Conservation (phyloP, 2,797 vertebrate genomes). For the Pseudotriccus pelzelni region DNA sequence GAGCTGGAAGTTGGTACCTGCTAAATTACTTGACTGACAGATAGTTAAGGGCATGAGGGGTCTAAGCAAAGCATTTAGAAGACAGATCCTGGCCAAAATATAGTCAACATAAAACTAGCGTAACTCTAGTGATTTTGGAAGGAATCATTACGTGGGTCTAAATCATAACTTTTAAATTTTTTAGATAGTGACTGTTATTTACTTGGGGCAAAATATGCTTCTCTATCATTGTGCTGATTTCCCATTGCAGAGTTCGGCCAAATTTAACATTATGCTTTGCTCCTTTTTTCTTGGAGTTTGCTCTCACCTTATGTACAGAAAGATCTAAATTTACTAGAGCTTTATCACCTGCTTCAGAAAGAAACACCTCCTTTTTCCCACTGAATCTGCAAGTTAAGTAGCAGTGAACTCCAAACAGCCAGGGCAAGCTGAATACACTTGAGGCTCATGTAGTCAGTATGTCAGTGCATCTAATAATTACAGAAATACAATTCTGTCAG, state of each 20-base stretch:
- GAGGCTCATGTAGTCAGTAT: background rate
- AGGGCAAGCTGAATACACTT: background rate
- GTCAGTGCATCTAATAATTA: background rate
- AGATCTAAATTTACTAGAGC: slow-evolving; percentile 22
- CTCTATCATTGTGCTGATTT: background rate
- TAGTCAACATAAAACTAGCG: background rate
- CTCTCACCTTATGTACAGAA: background rate
- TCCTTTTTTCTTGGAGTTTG: background rate
- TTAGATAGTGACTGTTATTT: background rate
- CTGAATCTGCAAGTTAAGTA: background rate
- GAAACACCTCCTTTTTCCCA: slow-evolving; percentile 21
- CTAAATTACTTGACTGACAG: background rate
- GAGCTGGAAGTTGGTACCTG: background rate
- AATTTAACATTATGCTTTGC: background rate
- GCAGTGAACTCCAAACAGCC: background rate
- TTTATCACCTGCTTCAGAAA: slow-evolving; percentile 15
- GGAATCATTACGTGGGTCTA: background rate
- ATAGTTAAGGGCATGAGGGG: background rate
- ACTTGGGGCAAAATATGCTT: background rate
- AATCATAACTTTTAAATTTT: background rate
- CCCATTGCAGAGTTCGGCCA: background rate
- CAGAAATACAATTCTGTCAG: background rate
- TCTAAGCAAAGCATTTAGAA: background rate
- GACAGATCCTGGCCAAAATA: background rate
- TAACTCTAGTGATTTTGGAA: background rate